Conservation (phyloP, 2,888 invertebrate genomes). For the Epinotia bilunana region DNA sequence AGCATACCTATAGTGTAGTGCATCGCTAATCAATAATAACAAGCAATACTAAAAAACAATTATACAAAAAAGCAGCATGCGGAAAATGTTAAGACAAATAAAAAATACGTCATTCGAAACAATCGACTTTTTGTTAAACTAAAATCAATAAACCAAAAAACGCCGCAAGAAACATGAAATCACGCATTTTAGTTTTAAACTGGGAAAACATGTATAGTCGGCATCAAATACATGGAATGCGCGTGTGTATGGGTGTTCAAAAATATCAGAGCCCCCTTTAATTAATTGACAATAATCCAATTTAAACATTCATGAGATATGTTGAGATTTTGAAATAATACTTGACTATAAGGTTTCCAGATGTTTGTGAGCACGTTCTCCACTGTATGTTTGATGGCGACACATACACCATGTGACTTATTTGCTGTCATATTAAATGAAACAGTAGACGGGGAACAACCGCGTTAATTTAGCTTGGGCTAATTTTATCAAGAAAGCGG, state of each 20-base stretch:
- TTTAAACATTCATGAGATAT: too few species aligned
- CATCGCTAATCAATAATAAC: conserved; percentile 13
- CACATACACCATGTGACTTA: background rate
- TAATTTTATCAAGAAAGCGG: background rate
- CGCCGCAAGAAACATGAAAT: conserved; percentile 19
- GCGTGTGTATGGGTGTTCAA: background rate
- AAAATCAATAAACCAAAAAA: conserved; percentile 12
- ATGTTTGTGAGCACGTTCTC: background rate
- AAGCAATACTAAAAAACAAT: conserved; percentile 4
- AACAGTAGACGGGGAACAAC: background rate
- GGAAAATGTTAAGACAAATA: conserved; percentile 1
- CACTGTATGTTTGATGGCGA: background rate
- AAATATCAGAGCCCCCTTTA: background rate
- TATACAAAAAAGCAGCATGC: background rate
- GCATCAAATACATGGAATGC: background rate
- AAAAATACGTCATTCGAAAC: conserved; percentile 20
- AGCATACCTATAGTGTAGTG: background rate
- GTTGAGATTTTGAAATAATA: background rate
- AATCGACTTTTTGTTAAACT: background rate
- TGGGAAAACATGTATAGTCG: background rate
- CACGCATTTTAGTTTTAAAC: conserved; percentile 5
- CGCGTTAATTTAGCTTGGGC: background rate
- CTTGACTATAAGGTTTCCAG: background rate
- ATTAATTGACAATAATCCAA: too few species aligned
- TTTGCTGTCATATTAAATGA: conserved; percentile 1